Percentiles rank a stretch among this genome's conserved stretches.
Evolutionary conservation across 2,113 vertebrate species (phyloP).

Genomic region (Cacatua alba): DNA sequence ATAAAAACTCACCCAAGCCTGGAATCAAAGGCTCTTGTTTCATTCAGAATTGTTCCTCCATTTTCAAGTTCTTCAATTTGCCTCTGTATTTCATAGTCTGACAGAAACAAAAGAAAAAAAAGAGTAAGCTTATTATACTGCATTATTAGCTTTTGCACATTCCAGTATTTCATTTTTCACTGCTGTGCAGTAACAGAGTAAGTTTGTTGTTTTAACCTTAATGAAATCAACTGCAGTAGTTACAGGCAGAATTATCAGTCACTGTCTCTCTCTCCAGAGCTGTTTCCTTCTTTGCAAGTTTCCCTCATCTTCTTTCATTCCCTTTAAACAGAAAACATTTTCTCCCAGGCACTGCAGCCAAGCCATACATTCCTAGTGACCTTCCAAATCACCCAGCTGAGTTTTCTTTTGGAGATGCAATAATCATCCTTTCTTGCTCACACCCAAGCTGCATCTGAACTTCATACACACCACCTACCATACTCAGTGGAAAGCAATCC

Average conservation of each 20-base stretch:
- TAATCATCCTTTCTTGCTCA: neutral
- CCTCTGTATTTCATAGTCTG: conserved; percentile 97
- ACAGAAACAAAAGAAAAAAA: conserved; percentile 41
- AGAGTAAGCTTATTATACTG: neutral
- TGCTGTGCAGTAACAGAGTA: conserved; percentile 4
- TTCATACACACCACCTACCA: neutral
- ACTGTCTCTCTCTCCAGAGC: neutral
- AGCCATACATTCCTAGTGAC: neutral
- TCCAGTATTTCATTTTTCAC: conserved; percentile 44
- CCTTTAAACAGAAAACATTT: conserved; percentile 3
- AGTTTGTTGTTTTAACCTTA: conserved; percentile 19
- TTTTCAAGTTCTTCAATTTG: conserved; percentile 87
- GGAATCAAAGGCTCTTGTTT: conserved; percentile 92
- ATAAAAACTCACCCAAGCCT: conserved; percentile 87
- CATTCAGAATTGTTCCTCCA: conserved; percentile 88
- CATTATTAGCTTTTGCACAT: neutral
- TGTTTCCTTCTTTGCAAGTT: neutral
- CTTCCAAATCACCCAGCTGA: neutral
- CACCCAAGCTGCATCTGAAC: neutral
- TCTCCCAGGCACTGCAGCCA: neutral
- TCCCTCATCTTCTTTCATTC: neutral
- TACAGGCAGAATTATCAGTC: conserved; percentile 7
- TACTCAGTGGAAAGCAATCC: neutral
- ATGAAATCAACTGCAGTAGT: conserved; percentile 36
- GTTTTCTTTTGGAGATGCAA: neutral